Percentiles rank a stretch among this genome's conserved stretches.
phyloP scores from a whole-genome alignment of 2,888 invertebrate genomes.

The Cantharis flavilabris region DNA sequence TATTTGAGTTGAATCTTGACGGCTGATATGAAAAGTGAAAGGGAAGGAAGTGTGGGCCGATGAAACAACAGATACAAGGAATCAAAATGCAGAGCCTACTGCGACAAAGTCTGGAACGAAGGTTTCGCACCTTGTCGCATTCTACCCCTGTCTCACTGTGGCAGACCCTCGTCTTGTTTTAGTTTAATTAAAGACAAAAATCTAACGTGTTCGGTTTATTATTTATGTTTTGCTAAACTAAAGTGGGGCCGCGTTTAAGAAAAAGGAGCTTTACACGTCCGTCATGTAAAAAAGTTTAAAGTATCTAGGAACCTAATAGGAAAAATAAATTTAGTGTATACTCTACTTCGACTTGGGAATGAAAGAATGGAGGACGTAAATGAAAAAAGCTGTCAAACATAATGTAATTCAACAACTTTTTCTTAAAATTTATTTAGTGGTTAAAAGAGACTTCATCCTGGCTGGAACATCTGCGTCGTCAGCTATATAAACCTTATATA shows the following conservation, averaged over 20 bases:
- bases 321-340: not conserved
- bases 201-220: not conserved
- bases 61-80: too few relatives aligned
- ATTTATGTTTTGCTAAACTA: too few relatives aligned
- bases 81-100: too few relatives aligned
- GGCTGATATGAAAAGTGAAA: too few relatives aligned
- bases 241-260: too few relatives aligned
- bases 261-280: not conserved
- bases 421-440: constrained; percentile 10
- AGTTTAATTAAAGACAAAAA: not conserved
- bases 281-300: not conserved
- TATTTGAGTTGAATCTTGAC: too few relatives aligned
- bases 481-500: constrained; percentile 30
- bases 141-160: too few relatives aligned
- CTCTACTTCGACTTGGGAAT: not conserved
- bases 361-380: not conserved
- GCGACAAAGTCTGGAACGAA: too few relatives aligned
- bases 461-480: constrained; percentile 29
- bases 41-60: too few relatives aligned
- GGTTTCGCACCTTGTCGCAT: too few relatives aligned
- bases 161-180: not conserved
- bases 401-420: not conserved
- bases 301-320: not conserved
- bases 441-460: constrained; percentile 12
- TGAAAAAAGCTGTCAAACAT: not conserved